A percentile compares a stretch with the other conserved stretches of the same genome.
These are phyloP conservation scores for Heterodera filipjevi DNA, from an alignment of 2,888 invertebrate species.

Conservation along the genomic window DNA sequence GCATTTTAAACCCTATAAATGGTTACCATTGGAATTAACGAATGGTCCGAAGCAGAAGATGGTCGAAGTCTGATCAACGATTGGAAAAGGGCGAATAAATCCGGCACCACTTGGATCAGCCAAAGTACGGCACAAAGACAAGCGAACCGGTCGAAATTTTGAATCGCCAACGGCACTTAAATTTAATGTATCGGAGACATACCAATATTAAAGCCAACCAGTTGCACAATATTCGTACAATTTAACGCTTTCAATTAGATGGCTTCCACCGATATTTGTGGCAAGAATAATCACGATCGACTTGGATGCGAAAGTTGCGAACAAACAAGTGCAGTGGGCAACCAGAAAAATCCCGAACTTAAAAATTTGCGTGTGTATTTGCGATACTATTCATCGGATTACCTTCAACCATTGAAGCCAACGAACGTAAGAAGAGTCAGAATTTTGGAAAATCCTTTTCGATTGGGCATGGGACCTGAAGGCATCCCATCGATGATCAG, in stretches of 20 bases:
- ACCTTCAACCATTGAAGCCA: constrained; percentile 40
- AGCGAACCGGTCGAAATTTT: constrained; percentile 45
- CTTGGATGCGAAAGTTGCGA: constrained; percentile 56
- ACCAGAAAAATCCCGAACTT: constrained; percentile 53
- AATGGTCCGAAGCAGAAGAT: constrained; percentile 36
- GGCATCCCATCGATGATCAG: constrained; percentile 39
- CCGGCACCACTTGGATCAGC: constrained; percentile 57
- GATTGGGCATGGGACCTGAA: constrained; percentile 41
- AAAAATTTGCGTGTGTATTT: constrained; percentile 27
- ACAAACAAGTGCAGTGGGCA: constrained; percentile 46
- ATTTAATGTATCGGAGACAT: constrained; percentile 1
- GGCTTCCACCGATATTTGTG: constrained; percentile 49
- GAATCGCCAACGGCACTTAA: constrained; percentile 38
- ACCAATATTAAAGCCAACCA: constrained; percentile 10
- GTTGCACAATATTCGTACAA: constrained; percentile 31
- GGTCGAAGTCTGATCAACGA: constrained; percentile 42
- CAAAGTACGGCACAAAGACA: constrained; percentile 47
- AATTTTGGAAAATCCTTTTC: constrained; percentile 24
- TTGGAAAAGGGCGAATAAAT: constrained; percentile 48
- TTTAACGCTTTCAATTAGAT: not conserved
- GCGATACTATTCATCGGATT: not conserved
- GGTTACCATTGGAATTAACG: constrained; percentile 34
- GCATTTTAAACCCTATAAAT: not conserved
- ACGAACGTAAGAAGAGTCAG: constrained; percentile 27
- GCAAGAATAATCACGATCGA: constrained; percentile 50